phyloP scores from a whole-genome alignment of 2,888 invertebrate genomes.

The Prosopocoilus inquinatus region DNA sequence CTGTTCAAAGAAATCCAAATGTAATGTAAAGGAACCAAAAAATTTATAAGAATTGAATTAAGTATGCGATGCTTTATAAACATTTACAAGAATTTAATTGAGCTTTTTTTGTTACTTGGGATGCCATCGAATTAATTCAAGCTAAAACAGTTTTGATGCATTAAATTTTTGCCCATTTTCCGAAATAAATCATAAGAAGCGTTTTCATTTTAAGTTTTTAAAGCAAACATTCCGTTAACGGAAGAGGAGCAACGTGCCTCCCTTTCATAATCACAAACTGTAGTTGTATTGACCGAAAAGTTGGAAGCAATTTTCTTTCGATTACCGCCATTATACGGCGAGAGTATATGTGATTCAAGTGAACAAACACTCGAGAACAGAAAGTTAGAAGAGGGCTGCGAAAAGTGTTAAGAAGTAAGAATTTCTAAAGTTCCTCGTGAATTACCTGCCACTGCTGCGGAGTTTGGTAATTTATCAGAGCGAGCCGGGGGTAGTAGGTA shows the following conservation, averaged over 20 bases:
- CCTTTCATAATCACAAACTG: not conserved
- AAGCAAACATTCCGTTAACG: too few relatives aligned
- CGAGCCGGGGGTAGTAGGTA: conserved; percentile 36
- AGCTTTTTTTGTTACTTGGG: too few relatives aligned
- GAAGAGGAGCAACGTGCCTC: not conserved
- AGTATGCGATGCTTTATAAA: too few relatives aligned
- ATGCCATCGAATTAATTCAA: too few relatives aligned
- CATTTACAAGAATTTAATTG: too few relatives aligned
- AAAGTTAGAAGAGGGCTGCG: conserved; percentile 24
- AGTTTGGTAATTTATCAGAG: conserved; percentile 63
- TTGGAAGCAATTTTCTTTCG: conserved; percentile 46
- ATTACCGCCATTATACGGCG: conserved; percentile 46
- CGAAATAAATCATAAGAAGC: too few relatives aligned
- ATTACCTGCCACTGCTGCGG: conserved; percentile 64
- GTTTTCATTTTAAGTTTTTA: too few relatives aligned
- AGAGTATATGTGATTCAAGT: conserved; percentile 40
- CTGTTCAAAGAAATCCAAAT: too few relatives aligned
- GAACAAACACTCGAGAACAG: conserved; percentile 35
- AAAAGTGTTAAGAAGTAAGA: conserved; percentile 48
- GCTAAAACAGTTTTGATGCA: too few relatives aligned
- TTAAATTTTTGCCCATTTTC: too few relatives aligned
- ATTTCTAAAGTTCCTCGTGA: conserved; percentile 45
- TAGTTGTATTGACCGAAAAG: conserved; percentile 40
- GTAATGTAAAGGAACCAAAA: too few relatives aligned
- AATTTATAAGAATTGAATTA: too few relatives aligned